phyloP scores from a whole-genome alignment of 2,113 vertebrate species.

The Triplophysa dalaica region DNA sequence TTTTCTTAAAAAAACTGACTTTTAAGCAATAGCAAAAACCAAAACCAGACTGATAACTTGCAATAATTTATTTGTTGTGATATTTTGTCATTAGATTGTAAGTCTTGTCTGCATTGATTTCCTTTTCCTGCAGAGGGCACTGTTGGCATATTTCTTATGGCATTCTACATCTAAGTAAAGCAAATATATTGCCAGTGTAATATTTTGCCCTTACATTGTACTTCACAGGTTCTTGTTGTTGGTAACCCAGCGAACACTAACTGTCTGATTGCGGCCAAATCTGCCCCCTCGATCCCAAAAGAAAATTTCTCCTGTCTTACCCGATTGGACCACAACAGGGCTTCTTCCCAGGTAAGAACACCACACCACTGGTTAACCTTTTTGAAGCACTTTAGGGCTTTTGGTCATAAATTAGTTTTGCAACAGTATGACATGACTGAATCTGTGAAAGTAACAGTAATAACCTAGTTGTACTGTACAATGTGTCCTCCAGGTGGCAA shows the following conservation, averaged over 20 bases:
- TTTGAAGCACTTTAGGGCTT: not conserved
- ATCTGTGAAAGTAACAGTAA: not conserved
- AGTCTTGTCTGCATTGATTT: not conserved
- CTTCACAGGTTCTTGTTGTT: conserved; percentile 82
- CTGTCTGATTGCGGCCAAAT: conserved; percentile 85
- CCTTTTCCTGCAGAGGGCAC: conserved; percentile 11
- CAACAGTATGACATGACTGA: not conserved
- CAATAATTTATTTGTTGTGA: not conserved
- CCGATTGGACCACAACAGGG: conserved; percentile 87
- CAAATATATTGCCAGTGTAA: not conserved
- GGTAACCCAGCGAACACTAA: conserved; percentile 90
- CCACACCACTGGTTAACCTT: not conserved
- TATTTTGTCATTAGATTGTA: not conserved
- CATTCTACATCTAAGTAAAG: not conserved
- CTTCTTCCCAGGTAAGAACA: conserved; percentile 79
- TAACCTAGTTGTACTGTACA: not conserved
- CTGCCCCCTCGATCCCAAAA: conserved; percentile 86
- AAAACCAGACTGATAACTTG: no score
- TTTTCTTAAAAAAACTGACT: no score
- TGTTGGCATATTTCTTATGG: conserved; percentile 7
- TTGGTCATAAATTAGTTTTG: not conserved
- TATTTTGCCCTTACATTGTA: not conserved
- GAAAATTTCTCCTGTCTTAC: conserved; percentile 89
- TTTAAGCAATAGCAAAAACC: no score
- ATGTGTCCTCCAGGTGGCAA: conserved; percentile 75